These are phyloP conservation scores for Salvelinus fontinalis DNA, from an alignment of 2,113 vertebrate species.

Conservation along the genomic window DNA sequence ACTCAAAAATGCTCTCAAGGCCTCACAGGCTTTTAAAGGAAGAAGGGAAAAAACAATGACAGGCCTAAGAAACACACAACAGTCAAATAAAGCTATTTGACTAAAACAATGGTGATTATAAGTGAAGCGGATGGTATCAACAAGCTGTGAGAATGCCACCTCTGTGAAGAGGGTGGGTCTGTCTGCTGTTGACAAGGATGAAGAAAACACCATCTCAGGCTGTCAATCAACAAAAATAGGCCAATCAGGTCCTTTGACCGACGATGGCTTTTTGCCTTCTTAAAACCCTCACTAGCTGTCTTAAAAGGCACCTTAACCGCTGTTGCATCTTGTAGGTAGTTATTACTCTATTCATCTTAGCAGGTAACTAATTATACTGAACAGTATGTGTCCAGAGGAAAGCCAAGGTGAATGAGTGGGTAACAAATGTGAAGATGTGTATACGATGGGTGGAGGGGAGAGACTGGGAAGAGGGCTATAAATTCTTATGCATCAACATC, in stretches of 20 bases:
- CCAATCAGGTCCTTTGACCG: not conserved
- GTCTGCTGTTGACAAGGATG: not conserved
- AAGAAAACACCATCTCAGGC: not conserved
- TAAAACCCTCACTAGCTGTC: not conserved
- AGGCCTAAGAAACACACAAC: not conserved
- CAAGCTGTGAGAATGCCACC: not conserved
- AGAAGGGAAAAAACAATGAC: not conserved
- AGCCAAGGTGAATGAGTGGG: slow-evolving; percentile 32
- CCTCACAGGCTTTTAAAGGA: slow-evolving; percentile 22
- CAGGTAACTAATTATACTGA: slow-evolving; percentile 41
- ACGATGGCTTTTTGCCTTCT: not conserved
- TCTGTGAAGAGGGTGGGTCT: too few relatives aligned
- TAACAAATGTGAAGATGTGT: not conserved
- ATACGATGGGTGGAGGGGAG: too few relatives aligned
- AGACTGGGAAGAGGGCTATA: too few relatives aligned
- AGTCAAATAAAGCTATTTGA: slow-evolving; percentile 6
- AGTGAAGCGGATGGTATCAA: not conserved
- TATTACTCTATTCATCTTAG: slow-evolving; percentile 37
- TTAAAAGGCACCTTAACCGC: slow-evolving; percentile 25
- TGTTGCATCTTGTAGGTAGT: slow-evolving; percentile 25
- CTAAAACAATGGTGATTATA: not conserved
- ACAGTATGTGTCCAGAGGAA: slow-evolving; percentile 33
- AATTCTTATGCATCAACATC: too few relatives aligned
- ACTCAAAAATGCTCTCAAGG: slow-evolving; percentile 23
- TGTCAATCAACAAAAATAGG: not conserved